Conservation (phyloP, 2,888 invertebrate genomes). For the Dryomyza anilis region DNA sequence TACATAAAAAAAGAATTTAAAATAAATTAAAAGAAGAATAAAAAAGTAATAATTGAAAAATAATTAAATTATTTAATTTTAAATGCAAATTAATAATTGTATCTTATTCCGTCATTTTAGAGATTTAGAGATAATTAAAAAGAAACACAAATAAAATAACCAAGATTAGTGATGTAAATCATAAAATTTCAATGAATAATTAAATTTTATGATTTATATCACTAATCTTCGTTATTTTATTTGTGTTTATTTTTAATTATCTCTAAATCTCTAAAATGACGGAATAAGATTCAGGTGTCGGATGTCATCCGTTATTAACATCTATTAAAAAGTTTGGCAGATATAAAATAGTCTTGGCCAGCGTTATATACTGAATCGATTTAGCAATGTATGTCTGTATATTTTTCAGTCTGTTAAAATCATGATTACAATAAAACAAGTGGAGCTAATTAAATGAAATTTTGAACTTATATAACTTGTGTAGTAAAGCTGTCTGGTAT, state of each 20-base stretch:
- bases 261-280: background rate
- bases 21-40: constrained; percentile 15
- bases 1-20: constrained; percentile 11
- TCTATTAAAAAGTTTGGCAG: too few relatives aligned
- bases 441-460: background rate
- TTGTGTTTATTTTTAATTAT: background rate
- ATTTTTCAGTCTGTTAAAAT: too few relatives aligned
- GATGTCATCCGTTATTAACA: too few relatives aligned
- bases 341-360: background rate
- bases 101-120: background rate
- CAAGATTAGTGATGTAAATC: too few relatives aligned
- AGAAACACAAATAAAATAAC: too few relatives aligned
- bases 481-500: too few relatives aligned
- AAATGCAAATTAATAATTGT: background rate
- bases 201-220: background rate
- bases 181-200: background rate
- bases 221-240: too few relatives aligned
- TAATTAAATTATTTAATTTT: background rate
- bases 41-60: background rate
- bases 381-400: too few relatives aligned
- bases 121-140: background rate
- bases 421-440: background rate
- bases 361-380: too few relatives aligned
- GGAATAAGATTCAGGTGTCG: background rate
- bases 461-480: too few relatives aligned